Evolutionary conservation across 2,888 invertebrate genomes (phyloP).

Genomic region (Autographa gamma): DNA sequence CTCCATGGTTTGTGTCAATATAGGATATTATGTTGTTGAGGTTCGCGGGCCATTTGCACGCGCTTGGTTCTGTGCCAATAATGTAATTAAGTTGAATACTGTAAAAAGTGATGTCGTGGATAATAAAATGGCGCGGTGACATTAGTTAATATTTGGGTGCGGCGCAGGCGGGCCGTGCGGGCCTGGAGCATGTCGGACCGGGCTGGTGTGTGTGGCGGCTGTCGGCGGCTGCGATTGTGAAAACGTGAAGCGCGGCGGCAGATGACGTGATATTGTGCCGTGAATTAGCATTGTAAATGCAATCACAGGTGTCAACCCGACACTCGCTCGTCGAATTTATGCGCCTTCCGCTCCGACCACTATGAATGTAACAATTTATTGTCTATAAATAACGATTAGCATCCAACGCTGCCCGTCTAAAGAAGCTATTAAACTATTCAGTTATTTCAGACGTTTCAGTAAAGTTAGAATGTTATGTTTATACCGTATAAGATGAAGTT

Average conservation of each 20-base stretch:
- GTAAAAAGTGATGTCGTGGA: constrained; percentile 34
- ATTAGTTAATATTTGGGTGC: constrained; percentile 47
- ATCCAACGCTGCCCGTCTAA: constrained; percentile 72
- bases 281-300: constrained; percentile 89
- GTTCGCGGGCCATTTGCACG: constrained; percentile 41
- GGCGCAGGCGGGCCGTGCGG: constrained; percentile 16
- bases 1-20: constrained; percentile 63
- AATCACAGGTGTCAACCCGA: constrained; percentile 87
- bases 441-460: constrained; percentile 60
- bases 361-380: constrained; percentile 85
- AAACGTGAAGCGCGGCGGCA: constrained; percentile 69
- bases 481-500: constrained; percentile 31
- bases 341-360: constrained; percentile 82
- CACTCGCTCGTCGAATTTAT: constrained; percentile 86
- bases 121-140: constrained; percentile 41
- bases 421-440: constrained; percentile 76
- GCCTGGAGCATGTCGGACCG: constrained; percentile 27
- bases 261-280: constrained; percentile 82
- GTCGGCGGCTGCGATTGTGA: constrained; percentile 60
- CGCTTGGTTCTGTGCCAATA: constrained; percentile 43
- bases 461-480: constrained; percentile 33
- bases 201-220: constrained; percentile 25
- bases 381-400: constrained; percentile 83
- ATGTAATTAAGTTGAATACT: constrained; percentile 43
- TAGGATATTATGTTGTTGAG: constrained; percentile 54